Evolutionary conservation across 2,113 vertebrate species (phyloP).

Genomic region (Poecilia latipinna): DNA sequence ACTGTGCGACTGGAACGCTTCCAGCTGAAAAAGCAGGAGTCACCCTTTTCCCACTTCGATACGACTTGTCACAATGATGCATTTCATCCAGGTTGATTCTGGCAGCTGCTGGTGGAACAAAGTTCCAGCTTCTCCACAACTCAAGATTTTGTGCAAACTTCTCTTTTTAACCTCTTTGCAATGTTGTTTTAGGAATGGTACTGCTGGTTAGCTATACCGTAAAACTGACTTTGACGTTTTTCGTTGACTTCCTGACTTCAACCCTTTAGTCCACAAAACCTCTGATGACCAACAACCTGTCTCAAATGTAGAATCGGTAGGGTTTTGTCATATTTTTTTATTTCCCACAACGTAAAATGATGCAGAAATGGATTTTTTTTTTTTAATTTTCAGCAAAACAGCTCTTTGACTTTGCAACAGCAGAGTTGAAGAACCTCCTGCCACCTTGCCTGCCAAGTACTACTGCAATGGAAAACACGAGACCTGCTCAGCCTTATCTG

Average conservation of each 20-base stretch:
- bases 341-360: neutral
- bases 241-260: too few species aligned
- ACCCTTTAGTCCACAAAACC: neutral
- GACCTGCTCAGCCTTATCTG: neutral
- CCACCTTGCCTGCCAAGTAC: neutral
- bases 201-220: neutral
- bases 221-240: neutral
- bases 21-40: constrained; percentile 18
- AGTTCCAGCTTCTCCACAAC: neutral
- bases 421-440: neutral
- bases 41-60: constrained; percentile 14
- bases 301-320: neutral
- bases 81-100: constrained; percentile 1
- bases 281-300: neutral
- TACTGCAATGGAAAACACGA: neutral
- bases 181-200: neutral
- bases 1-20: constrained; percentile 25
- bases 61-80: constrained; percentile 12
- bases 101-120: constrained; percentile 1
- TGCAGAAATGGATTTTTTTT: neutral
- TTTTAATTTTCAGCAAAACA: neutral
- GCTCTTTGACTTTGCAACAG: neutral
- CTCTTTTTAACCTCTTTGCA: neutral
- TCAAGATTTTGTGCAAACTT: neutral
- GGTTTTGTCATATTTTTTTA: neutral